These are phyloP conservation scores for Osmoderma eremita DNA, from an alignment of 2,888 invertebrate species.

Conservation along the genomic window DNA sequence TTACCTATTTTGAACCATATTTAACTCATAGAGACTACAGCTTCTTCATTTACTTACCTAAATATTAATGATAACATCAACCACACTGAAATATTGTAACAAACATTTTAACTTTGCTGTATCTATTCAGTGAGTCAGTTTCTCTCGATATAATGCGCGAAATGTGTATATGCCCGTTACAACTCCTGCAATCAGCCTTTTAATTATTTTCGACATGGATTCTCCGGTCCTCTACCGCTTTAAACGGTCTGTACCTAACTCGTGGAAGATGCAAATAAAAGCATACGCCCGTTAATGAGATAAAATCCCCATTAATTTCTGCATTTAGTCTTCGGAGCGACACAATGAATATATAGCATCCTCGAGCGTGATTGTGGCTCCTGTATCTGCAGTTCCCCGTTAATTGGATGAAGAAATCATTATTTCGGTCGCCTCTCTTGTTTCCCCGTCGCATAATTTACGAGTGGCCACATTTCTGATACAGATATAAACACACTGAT, in stretches of 20 bases:
- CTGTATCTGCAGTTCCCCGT: slow-evolving; percentile 54
- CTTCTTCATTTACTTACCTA: too few relatives aligned
- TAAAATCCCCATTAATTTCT: slow-evolving; percentile 60
- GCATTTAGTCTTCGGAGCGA: slow-evolving; percentile 56
- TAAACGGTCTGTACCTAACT: slow-evolving; percentile 34
- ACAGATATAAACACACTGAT: slow-evolving; percentile 33
- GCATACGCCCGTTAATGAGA: slow-evolving; percentile 56
- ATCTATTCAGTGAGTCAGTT: slow-evolving; percentile 3
- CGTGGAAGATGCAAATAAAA: slow-evolving; percentile 36
- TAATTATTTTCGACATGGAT: slow-evolving; percentile 36
- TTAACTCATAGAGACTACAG: too few relatives aligned
- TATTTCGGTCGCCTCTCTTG: slow-evolving; percentile 51
- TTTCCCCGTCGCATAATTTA: slow-evolving; percentile 38
- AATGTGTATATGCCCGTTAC: slow-evolving; percentile 11
- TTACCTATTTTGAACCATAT: too few relatives aligned
- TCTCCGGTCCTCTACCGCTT: slow-evolving; percentile 23
- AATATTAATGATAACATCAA: too few relatives aligned
- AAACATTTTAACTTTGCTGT: too few relatives aligned
- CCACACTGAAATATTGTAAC: too few relatives aligned
- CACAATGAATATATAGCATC: slow-evolving; percentile 58
- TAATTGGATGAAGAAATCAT: slow-evolving; percentile 60
- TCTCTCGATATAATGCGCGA: slow-evolving; percentile 3
- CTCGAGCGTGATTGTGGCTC: slow-evolving; percentile 56
- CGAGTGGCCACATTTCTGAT: slow-evolving; percentile 41
- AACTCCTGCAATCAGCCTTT: slow-evolving; percentile 30